Conservation (phyloP, 2,797 vertebrate species). For the Mionectes olivaceus region DNA sequence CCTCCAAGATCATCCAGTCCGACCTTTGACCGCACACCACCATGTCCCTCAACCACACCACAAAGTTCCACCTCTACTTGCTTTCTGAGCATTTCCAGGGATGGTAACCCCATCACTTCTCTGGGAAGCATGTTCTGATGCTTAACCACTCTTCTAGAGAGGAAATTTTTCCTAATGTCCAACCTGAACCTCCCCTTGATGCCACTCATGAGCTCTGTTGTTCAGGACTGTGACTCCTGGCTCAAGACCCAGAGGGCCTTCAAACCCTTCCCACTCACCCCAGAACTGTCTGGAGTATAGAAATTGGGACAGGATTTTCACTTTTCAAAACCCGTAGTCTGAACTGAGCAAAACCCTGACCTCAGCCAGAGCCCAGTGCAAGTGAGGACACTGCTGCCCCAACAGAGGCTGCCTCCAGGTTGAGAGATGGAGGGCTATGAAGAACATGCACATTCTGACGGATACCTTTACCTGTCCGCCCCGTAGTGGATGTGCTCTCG, state of each 20-base stretch:
- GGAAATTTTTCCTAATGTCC: background rate
- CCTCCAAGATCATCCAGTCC: background rate
- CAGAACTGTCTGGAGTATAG: background rate
- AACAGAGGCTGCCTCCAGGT: fast-evolving
- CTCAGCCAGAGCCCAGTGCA: background rate
- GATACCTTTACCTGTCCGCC: conserved; percentile 83
- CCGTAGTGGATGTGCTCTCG: conserved; percentile 77
- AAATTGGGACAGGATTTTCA: background rate
- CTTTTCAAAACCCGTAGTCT: background rate
- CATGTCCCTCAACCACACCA: fast-evolving
- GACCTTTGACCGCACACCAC: background rate
- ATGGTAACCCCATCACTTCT: background rate
- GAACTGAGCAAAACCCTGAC: background rate
- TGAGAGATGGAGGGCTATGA: fast-evolving
- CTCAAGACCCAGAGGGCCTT: fast-evolving
- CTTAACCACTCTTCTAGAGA: background rate
- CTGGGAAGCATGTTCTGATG: too few relatives aligned
- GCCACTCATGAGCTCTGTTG: fast-evolving
- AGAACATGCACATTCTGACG: fast-evolving
- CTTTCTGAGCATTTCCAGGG: background rate
- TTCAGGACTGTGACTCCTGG: fast-evolving
- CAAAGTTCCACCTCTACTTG: fast-evolving
- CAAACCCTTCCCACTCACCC: background rate
- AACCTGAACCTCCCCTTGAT: background rate
- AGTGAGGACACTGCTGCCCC: fast-evolving